Evolutionary conservation across 1,140 invertebrate species (phyloP), one percentile per base, ranked within the genome.

Genomic region (Planococcus citri): DNA sequence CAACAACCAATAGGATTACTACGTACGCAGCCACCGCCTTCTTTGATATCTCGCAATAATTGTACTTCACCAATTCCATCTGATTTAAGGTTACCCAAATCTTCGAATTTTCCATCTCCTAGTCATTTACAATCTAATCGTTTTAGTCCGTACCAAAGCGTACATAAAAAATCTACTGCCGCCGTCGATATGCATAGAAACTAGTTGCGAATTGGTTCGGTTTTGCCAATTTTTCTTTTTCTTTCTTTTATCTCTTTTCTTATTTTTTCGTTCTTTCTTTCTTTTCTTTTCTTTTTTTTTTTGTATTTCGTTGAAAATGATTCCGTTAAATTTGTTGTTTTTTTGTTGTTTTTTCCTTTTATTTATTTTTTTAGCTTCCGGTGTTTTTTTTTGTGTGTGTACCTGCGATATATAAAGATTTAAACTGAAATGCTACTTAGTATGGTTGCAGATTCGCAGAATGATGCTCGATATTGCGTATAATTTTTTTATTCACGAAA

Each of bases 121-220:
- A 64, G 60, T 64, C 60, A 64, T 64, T 64, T 64, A 64, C 60
- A 64, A 27, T 64, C 60, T 64, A 64, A 64, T 64, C 60, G 60
- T 64, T 64, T 64, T 27, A 64, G 60, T 64, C 60, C 60, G 60
- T 64, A 64, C 25, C 60, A 64, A 64, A 64, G 60, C 25, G 60
- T 64, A 27, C 60, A 64, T 27, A 64, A 64, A 25, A 64, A 64
- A 27, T 64, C 60, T 27, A 64, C 60, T 20, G 60, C 60, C 60
- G 25, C 60, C 60, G 60, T 64, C 17, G 60, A 64, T 64, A 24
- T 64, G 60, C 60, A 64, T 64, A 64, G 60, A 64, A 64, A 64
- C 60, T 64, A 64, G 60, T 64, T 17, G 60, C 12, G 60, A 64
- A 64, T 64, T 25, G 10, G 10, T 64, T 24, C 25, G 25, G 25